Evolutionary conservation across 2,888 invertebrate species (phyloP).

Genomic region (Nemoura dubitans): DNA sequence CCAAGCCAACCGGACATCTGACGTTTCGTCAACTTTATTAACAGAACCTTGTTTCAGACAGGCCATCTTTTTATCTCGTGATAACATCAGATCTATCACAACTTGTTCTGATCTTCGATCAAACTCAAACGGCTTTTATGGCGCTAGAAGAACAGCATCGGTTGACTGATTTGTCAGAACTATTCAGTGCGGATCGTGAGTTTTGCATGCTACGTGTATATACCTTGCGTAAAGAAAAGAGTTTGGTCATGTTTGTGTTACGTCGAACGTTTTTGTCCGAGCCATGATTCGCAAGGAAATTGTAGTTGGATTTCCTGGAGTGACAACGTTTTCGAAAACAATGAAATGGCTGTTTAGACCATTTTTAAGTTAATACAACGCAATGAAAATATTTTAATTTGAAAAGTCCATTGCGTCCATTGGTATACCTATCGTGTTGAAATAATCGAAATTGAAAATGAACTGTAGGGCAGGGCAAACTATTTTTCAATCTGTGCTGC

Average conservation of each 20-base stretch:
- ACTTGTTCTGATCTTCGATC: neutral
- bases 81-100: neutral
- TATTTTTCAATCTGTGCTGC: neutral
- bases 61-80: neutral
- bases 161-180: neutral
- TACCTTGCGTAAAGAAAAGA: too few relatives aligned
- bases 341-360: neutral
- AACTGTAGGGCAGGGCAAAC: neutral
- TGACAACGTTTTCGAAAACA: too few relatives aligned
- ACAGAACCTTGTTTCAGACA: neutral
- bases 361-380: neutral
- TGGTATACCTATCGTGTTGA: neutral
- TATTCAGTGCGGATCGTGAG: neutral
- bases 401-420: neutral
- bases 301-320: too few relatives aligned
- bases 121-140: neutral
- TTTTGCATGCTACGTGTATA: neutral
- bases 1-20: neutral
- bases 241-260: too few relatives aligned
- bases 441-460: neutral
- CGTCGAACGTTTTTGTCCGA: too few relatives aligned
- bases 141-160: neutral
- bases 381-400: too few relatives aligned
- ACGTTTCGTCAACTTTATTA: neutral
- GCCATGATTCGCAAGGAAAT: too few relatives aligned